Conservation (phyloP, 2,888 invertebrate species). For the Fabriciana adippe region DNA sequence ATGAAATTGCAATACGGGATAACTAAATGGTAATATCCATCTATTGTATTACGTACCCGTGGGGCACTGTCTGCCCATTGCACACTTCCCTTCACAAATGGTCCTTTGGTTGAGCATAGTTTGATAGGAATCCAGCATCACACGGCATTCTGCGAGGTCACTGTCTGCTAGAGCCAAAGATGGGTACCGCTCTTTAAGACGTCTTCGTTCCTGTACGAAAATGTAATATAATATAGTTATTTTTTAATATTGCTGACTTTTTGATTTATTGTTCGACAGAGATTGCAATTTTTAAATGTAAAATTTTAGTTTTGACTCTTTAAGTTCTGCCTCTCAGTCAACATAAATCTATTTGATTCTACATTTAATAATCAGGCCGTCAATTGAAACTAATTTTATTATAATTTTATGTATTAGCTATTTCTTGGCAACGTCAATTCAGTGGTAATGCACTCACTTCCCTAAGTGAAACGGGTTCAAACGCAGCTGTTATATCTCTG, state of each 20-base stretch:
- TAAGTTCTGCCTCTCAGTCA: too few species aligned
- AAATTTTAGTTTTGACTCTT: too few species aligned
- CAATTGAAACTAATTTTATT: too few species aligned
- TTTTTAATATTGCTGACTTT: neutral
- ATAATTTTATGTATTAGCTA: too few species aligned
- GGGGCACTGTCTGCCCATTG: conserved; percentile 92
- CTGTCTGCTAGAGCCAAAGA: conserved; percentile 87
- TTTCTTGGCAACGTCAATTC: too few species aligned
- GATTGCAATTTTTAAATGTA: too few species aligned
- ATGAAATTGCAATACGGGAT: conserved; percentile 15
- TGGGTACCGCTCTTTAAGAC: conserved; percentile 92
- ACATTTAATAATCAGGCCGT: too few species aligned
- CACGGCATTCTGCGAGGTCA: conserved; percentile 89
- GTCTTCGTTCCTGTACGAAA: conserved; percentile 86
- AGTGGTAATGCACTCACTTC: too few species aligned
- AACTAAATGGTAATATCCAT: conserved; percentile 10
- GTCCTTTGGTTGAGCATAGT: conserved; percentile 89
- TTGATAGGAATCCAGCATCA: conserved; percentile 92
- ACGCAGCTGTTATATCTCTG: too few species aligned
- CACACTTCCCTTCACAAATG: conserved; percentile 93
- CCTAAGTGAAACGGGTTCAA: too few species aligned
- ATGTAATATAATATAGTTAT: neutral
- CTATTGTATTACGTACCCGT: conserved; percentile 81
- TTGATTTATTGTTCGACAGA: too few species aligned
- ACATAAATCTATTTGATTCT: too few species aligned